A percentile compares a stretch with the other conserved stretches of the same genome.
phyloP scores from a whole-genome alignment of 2,888 invertebrate species.

The Deroplatys truncata region DNA sequence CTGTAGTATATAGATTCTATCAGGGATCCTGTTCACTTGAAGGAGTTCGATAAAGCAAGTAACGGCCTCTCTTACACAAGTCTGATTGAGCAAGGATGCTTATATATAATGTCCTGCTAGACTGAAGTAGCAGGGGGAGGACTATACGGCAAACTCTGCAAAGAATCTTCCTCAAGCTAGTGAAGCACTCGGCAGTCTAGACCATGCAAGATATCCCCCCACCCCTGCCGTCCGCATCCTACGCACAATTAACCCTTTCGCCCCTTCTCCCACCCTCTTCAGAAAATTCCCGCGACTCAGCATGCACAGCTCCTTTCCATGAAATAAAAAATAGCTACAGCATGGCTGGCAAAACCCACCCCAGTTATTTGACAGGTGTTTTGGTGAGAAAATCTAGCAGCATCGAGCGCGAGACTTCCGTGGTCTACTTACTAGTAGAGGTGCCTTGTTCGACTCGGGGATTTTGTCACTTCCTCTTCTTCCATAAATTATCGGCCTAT shows the following conservation, averaged over 20 bases:
- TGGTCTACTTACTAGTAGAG: too few relatives aligned
- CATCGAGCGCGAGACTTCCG: not conserved
- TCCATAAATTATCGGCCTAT: too few relatives aligned
- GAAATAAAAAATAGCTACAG: constrained; percentile 6
- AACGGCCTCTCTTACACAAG: too few relatives aligned
- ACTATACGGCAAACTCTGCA: not conserved
- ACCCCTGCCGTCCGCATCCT: not conserved
- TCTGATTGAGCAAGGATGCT: not conserved
- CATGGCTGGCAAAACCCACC: not conserved
- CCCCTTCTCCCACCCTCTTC: not conserved
- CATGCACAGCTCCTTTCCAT: not conserved
- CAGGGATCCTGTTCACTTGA: too few relatives aligned
- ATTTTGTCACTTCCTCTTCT: too few relatives aligned
- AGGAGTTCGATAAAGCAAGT: too few relatives aligned
- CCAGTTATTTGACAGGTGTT: constrained; percentile 4
- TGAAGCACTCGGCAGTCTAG: not conserved
- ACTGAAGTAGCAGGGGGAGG: not conserved
- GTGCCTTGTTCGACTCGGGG: too few relatives aligned
- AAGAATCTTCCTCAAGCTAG: not conserved
- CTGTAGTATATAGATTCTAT: too few relatives aligned
- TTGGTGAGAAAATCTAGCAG: not conserved
- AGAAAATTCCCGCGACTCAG: constrained; percentile 16
- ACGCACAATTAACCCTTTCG: constrained; percentile 17
- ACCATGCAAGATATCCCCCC: constrained; percentile 7
- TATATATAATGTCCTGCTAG: not conserved